Conservation (phyloP, 2,797 vertebrate genomes). For the Emys orbicularis region DNA sequence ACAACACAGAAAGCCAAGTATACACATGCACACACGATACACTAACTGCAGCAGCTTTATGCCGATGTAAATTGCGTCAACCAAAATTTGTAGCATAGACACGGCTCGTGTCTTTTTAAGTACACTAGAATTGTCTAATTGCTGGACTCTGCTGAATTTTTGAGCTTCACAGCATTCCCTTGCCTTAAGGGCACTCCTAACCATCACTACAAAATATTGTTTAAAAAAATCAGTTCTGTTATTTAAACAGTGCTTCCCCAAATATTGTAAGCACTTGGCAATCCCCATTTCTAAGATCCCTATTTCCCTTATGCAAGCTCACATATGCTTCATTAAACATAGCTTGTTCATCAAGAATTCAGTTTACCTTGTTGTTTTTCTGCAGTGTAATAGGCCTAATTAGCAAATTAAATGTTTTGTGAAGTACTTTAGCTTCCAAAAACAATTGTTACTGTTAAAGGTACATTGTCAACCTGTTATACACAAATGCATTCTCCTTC, state of each 20-base stretch:
- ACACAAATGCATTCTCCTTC: not conserved
- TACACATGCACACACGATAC: not conserved
- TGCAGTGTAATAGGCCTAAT: not conserved
- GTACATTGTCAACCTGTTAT: not conserved
- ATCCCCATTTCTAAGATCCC: conserved; percentile 49
- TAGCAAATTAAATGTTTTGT: conserved; percentile 13
- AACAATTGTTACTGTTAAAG: not conserved
- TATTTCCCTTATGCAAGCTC: conserved; percentile 54
- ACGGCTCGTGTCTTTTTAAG: not conserved
- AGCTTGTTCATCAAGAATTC: not conserved
- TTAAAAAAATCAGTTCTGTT: conserved; percentile 41
- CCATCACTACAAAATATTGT: conserved; percentile 1
- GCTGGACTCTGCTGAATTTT: not conserved
- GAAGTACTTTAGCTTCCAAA: conserved; percentile 36
- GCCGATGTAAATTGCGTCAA: not conserved
- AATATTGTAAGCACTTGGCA: conserved; percentile 33
- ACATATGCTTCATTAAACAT: conserved; percentile 20
- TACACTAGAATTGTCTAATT: conserved; percentile 13
- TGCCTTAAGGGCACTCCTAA: not conserved
- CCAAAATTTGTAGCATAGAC: not conserved
- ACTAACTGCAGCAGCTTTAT: not conserved
- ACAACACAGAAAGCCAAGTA: not conserved
- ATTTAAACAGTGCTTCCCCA: conserved; percentile 56
- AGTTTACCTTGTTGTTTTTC: conserved; percentile 15
- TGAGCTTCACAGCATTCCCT: conserved; percentile 11